phyloP scores from a whole-genome alignment of 2,888 invertebrate species.

The Xanthostigma xanthostigma region DNA sequence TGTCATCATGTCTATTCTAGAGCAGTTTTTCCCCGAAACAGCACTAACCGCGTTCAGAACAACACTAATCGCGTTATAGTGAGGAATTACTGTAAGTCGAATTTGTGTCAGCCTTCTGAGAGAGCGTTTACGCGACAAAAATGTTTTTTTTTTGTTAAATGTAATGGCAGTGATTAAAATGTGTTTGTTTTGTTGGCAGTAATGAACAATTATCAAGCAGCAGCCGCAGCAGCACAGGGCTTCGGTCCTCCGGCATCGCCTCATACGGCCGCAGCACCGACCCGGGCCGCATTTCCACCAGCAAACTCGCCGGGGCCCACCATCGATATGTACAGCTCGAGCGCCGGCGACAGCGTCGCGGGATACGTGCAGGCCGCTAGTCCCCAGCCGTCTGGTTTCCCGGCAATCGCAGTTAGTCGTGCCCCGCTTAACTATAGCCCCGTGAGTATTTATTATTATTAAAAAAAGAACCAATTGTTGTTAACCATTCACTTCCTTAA shows the following conservation, averaged over 20 bases:
- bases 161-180: not conserved
- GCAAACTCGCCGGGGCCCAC: conserved; percentile 85
- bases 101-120: too few species aligned
- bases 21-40: too few species aligned
- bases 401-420: conserved; percentile 84
- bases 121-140: too few species aligned
- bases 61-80: too few species aligned
- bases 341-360: conserved; percentile 60
- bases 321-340: conserved; percentile 88
- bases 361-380: conserved; percentile 95
- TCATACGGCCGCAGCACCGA: conserved; percentile 40
- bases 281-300: conserved; percentile 65
- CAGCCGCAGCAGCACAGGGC: conserved; percentile 58
- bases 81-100: too few species aligned
- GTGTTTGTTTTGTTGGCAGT: conserved; percentile 43
- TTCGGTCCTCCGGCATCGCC: conserved; percentile 74
- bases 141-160: too few species aligned
- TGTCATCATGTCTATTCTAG: too few species aligned
- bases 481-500: too few species aligned
- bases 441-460: conserved; percentile 41
- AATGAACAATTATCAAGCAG: conserved; percentile 90
- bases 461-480: conserved; percentile 1
- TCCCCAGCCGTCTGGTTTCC: conserved; percentile 92
- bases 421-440: conserved; percentile 88
- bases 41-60: too few species aligned